Conservation (phyloP, 2,113 vertebrate genomes). For the Chamaea fasciata region DNA sequence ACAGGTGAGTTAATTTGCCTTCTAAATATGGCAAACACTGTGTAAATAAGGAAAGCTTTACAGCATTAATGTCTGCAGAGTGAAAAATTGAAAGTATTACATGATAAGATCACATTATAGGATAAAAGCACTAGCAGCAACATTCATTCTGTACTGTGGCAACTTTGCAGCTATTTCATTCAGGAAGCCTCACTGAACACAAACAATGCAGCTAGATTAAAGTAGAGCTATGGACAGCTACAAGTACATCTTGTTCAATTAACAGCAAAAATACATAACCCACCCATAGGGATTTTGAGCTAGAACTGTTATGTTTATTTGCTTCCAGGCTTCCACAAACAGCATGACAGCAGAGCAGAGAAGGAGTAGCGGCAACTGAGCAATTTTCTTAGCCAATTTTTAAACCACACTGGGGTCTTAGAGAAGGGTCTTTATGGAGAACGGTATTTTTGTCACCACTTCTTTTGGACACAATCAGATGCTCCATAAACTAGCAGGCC, state of each 20-base stretch:
- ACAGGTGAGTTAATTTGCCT: background rate
- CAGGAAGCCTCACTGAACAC: background rate
- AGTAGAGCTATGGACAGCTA: background rate
- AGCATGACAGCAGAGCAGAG: background rate
- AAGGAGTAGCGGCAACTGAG: background rate
- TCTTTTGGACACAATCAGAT: background rate
- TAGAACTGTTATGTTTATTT: background rate
- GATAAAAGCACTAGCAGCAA: background rate
- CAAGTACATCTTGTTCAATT: background rate
- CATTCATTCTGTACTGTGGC: background rate
- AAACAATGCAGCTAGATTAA: background rate
- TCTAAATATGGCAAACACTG: background rate
- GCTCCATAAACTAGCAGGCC: background rate
- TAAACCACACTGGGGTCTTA: background rate
- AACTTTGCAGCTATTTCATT: background rate
- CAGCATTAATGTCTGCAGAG: background rate
- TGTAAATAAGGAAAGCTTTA: background rate
- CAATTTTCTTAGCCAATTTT: background rate
- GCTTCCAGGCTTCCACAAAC: background rate
- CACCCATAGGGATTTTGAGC: background rate
- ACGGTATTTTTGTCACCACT: background rate
- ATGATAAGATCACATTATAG: background rate
- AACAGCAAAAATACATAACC: background rate
- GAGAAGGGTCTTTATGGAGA: background rate
- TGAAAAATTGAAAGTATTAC: background rate